Evolutionary conservation across 2,113 vertebrate species (phyloP).

Genomic region (Paramisgurnus dabryanus): DNA sequence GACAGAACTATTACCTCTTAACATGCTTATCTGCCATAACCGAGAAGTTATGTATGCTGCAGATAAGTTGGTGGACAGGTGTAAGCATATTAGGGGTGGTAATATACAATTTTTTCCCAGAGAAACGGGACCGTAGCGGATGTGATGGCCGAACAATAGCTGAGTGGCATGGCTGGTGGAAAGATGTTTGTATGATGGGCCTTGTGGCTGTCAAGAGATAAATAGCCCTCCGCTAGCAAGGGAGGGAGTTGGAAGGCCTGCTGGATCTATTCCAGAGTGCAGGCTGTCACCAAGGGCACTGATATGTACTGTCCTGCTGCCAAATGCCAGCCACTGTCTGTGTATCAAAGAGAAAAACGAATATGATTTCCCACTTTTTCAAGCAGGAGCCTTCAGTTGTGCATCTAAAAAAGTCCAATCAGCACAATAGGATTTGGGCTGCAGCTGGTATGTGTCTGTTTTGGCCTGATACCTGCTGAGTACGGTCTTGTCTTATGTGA

Average conservation of each 20-base stretch:
- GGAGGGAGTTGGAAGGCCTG: neutral
- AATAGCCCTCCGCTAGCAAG: conserved; percentile 38
- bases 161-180: conserved; percentile 28
- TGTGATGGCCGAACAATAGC: conserved; percentile 46
- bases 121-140: conserved; percentile 26
- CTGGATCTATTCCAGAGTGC: conserved; percentile 46
- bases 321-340: conserved; percentile 33
- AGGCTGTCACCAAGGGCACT: conserved; percentile 40
- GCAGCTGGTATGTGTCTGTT: conserved; percentile 13
- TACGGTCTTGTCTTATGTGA: neutral
- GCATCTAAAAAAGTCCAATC: conserved; percentile 23
- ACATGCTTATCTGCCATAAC: conserved; percentile 15
- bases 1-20: neutral
- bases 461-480: conserved; percentile 18
- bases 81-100: conserved; percentile 46
- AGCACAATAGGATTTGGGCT: conserved; percentile 20
- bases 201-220: conserved; percentile 53
- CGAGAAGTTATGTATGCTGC: conserved; percentile 27
- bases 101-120: neutral
- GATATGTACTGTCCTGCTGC: conserved; percentile 38
- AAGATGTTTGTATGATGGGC: conserved; percentile 51
- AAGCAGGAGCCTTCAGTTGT: neutral
- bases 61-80: conserved; percentile 48
- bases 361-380: conserved; percentile 7
- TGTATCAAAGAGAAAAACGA: neutral